A percentile compares a stretch with the other conserved stretches of the same genome.
These are phyloP conservation scores for Coilia nasus DNA, from an alignment of 2,797 vertebrate genomes.

Conservation along the genomic window DNA sequence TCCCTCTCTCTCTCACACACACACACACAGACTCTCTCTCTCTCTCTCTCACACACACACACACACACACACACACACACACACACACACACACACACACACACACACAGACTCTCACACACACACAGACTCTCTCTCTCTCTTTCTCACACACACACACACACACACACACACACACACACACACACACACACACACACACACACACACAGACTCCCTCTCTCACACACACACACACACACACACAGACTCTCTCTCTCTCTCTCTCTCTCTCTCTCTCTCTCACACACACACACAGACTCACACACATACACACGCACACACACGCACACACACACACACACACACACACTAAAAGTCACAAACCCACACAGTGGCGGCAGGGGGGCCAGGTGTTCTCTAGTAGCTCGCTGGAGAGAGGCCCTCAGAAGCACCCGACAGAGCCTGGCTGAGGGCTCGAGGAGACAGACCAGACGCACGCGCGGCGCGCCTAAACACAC, in stretches of 20 bases:
- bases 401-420: neutral
- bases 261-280: neutral
- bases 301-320: neutral
- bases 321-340: constrained; percentile 14
- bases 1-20: neutral
- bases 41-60: too few relatives aligned
- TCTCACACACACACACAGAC: neutral
- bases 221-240: neutral
- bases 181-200: neutral
- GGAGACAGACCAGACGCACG: neutral
- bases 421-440: too few relatives aligned
- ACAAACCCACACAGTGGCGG: neutral
- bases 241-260: neutral
- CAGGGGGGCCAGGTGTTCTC: neutral
- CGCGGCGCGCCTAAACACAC: neutral
- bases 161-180: neutral
- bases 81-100: neutral
- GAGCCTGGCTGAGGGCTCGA: neutral
- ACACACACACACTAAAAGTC: neutral
- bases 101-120: neutral
- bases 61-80: constrained; percentile 18
- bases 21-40: too few relatives aligned
- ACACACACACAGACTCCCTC: neutral
- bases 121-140: too few relatives aligned
- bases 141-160: constrained; percentile 15